phyloP scores from a whole-genome alignment of 92 coral and sea anemone genomes.

The Pocillopora grandis region DNA sequence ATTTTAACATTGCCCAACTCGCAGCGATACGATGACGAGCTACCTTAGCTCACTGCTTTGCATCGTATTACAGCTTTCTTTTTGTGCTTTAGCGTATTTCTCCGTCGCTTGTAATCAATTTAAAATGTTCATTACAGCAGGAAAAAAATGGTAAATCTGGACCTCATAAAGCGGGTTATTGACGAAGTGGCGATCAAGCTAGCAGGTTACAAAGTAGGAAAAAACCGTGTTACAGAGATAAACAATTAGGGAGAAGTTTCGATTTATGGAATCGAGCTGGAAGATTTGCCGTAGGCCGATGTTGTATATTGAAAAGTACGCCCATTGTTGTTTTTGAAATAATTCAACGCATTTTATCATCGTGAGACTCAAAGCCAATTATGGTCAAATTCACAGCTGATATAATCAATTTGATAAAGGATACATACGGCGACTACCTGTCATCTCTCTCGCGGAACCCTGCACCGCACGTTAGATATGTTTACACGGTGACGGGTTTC shows the following conservation, averaged over 20 bases:
- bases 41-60: not conserved
- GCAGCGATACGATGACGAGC: not conserved
- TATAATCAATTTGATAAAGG: too few species aligned
- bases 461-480: too few species aligned
- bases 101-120: too few species aligned
- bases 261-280: conserved; percentile 13
- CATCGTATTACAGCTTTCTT: not conserved
- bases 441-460: too few species aligned
- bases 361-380: too few species aligned
- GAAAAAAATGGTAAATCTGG: not conserved
- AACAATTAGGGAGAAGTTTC: not conserved
- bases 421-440: too few species aligned
- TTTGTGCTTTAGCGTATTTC: not conserved
- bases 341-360: too few species aligned
- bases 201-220: not conserved
- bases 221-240: not conserved
- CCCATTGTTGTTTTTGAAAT: too few species aligned
- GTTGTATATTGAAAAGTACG: too few species aligned
- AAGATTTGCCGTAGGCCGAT: too few species aligned
- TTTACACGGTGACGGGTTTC: too few species aligned
- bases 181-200: conserved; percentile 9
- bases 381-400: too few species aligned
- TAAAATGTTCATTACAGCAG: not conserved
- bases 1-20: not conserved
- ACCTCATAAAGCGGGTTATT: not conserved